These are phyloP conservation scores for Harpagifer antarcticus DNA, from an alignment of 2,797 vertebrate species.

Conservation along the genomic window DNA sequence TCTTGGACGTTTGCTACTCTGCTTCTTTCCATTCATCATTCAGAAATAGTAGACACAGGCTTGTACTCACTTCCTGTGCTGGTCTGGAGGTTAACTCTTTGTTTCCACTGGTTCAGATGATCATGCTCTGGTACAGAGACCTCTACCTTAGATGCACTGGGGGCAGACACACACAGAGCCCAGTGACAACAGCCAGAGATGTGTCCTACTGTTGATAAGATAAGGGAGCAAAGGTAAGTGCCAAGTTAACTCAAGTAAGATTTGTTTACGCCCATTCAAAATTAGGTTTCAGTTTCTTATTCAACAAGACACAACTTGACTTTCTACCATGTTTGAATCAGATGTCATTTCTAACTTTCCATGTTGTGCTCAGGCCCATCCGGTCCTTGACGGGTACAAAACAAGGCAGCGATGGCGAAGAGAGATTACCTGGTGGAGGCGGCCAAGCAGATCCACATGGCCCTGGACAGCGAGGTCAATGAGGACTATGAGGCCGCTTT, in stretches of 20 bases:
- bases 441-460: constrained; percentile 96
- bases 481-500: constrained; percentile 98
- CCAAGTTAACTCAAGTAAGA: not conserved
- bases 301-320: not conserved
- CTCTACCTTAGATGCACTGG: constrained; percentile 31
- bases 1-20: constrained; percentile 25
- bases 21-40: constrained; percentile 55
- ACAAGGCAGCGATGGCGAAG: constrained; percentile 85
- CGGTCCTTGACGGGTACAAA: constrained; percentile 73
- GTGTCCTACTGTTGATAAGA: constrained; percentile 62
- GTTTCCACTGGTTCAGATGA: constrained; percentile 51
- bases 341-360: constrained; percentile 43
- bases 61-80: constrained; percentile 69
- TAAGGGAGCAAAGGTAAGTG: constrained; percentile 70
- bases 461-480: constrained; percentile 94
- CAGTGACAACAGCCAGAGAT: constrained; percentile 62
- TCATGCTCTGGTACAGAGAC: constrained; percentile 61
- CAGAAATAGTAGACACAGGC: constrained; percentile 42
- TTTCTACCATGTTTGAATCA: not conserved
- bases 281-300: constrained; percentile 52
- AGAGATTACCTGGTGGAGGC: constrained; percentile 96
- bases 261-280: not conserved
- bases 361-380: constrained; percentile 77
- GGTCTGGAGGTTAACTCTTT: constrained; percentile 64
- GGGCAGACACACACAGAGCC: constrained; percentile 26